A percentile compares a stretch with the other conserved stretches of the same genome.
Conservation (phyloP, 2,888 invertebrate genomes). For the Caenorhabditis afra region DNA sequence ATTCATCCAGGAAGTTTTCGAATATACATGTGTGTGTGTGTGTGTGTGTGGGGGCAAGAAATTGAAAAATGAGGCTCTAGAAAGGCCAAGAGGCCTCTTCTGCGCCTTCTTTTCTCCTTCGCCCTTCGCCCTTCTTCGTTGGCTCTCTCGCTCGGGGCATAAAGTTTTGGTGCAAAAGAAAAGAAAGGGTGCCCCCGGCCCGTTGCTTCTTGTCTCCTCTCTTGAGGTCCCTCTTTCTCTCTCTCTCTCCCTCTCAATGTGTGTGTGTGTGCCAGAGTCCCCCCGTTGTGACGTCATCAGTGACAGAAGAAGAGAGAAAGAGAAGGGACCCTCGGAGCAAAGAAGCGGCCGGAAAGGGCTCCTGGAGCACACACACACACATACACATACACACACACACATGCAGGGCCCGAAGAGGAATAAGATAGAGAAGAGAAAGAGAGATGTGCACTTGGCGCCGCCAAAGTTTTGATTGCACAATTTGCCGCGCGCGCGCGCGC, state of each 20-base stretch:
- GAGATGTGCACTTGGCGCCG: slow-evolving; percentile 54
- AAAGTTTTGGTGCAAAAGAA: slow-evolving; percentile 34
- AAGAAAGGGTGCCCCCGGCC: slow-evolving; percentile 1
- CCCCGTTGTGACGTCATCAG: not conserved
- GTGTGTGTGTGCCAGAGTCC: not conserved
- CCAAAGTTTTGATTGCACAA: slow-evolving; percentile 59
- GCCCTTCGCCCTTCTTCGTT: slow-evolving; percentile 2
- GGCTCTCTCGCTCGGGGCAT: not conserved
- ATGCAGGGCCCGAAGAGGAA: not conserved
- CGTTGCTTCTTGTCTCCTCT: not conserved
- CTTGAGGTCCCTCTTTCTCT: slow-evolving; percentile 8
- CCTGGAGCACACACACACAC: slow-evolving; percentile 24
- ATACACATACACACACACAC: slow-evolving; percentile 1
- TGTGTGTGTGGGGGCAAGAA: slow-evolving; percentile 12
- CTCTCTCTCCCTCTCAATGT: slow-evolving; percentile 10
- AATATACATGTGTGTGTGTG: too few species aligned
- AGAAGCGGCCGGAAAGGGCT: slow-evolving; percentile 50
- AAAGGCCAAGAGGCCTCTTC: not conserved
- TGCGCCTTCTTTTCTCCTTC: not conserved
- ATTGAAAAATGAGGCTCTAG: slow-evolving; percentile 29
- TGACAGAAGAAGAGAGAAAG: not conserved
- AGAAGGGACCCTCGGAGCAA: slow-evolving; percentile 29
- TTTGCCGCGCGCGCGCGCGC: slow-evolving; percentile 37
- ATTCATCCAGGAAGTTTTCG: not conserved
- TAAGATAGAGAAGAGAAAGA: slow-evolving; percentile 8